These are phyloP conservation scores for Bombus confusus DNA, from an alignment of 1,140 invertebrate species.

Conservation along the genomic window DNA sequence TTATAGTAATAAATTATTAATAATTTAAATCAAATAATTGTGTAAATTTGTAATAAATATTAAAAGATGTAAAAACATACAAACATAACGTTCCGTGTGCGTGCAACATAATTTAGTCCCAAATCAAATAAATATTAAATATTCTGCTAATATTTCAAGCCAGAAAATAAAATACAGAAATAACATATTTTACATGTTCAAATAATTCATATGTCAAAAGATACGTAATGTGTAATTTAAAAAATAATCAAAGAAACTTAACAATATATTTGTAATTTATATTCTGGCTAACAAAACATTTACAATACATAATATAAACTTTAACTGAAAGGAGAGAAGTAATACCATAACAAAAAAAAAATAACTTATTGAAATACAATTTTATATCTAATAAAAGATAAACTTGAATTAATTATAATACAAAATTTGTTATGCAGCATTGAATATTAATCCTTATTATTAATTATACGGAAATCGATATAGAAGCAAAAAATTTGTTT, in stretches of 20 bases:
- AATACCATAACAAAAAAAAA: neutral
- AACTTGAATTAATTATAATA: neutral
- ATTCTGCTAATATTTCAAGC: conserved; percentile 25
- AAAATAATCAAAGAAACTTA: neutral
- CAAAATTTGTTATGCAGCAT: neutral
- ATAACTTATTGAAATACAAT: conserved; percentile 14
- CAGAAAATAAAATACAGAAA: conserved; percentile 22
- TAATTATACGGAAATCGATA: neutral
- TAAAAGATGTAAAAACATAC: conserved; percentile 72
- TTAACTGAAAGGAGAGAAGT: conserved; percentile 24
- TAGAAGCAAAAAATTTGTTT: neutral
- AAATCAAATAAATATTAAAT: conserved; percentile 48
- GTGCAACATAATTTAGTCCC: conserved; percentile 50
- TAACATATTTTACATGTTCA: neutral
- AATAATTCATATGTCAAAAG: conserved; percentile 12
- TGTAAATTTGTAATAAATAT: conserved; percentile 71
- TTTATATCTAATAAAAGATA: conserved; percentile 8
- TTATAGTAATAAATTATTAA: conserved; percentile 71
- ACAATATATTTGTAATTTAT: conserved; percentile 17
- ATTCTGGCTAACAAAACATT: conserved; percentile 38
- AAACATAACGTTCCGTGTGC: conserved; percentile 62
- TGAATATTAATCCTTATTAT: conserved; percentile 1
- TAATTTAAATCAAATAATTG: conserved; percentile 61
- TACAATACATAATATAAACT: conserved; percentile 33
- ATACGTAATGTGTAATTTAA: neutral